A percentile compares a stretch with the other conserved stretches of the same genome.
Evolutionary conservation across 2,113 vertebrate genomes (phyloP).

Genomic region (Leucopsar rothschildi): DNA sequence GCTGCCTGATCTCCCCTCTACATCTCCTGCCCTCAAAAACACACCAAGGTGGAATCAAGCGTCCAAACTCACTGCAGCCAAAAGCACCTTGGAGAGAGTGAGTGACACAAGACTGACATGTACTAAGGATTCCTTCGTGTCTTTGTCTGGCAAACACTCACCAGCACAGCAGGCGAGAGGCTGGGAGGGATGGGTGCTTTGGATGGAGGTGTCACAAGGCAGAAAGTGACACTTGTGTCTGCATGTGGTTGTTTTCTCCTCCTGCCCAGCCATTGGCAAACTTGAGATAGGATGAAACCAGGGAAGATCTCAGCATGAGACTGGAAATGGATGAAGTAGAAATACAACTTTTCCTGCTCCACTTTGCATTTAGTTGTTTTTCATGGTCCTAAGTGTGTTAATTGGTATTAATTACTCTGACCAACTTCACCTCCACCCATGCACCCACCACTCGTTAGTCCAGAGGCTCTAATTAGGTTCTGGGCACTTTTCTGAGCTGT

Average conservation of each 20-base stretch:
- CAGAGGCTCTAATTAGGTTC: neutral
- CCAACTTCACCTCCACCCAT: neutral
- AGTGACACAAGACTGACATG: neutral
- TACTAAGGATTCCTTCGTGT: neutral
- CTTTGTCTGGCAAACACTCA: neutral
- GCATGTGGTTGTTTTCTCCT: neutral
- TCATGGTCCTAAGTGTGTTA: neutral
- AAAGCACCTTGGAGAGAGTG: neutral
- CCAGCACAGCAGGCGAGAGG: neutral
- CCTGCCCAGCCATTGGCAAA: neutral
- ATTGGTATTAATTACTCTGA: neutral
- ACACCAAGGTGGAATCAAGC: accelerated
- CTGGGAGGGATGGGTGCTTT: neutral
- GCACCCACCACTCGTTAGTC: neutral
- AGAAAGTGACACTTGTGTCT: neutral
- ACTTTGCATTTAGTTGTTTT: neutral
- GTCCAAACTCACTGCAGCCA: neutral
- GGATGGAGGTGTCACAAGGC: accelerated
- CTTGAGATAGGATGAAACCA: neutral
- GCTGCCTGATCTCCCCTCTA: neutral
- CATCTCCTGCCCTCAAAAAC: neutral
- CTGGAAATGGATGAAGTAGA: neutral
- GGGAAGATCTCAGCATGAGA: neutral
- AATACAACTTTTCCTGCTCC: neutral
- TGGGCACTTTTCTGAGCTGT: neutral